Conservation (phyloP, 53 echinoderm and acorn worm genomes). For the Holothuria leucospilota region DNA sequence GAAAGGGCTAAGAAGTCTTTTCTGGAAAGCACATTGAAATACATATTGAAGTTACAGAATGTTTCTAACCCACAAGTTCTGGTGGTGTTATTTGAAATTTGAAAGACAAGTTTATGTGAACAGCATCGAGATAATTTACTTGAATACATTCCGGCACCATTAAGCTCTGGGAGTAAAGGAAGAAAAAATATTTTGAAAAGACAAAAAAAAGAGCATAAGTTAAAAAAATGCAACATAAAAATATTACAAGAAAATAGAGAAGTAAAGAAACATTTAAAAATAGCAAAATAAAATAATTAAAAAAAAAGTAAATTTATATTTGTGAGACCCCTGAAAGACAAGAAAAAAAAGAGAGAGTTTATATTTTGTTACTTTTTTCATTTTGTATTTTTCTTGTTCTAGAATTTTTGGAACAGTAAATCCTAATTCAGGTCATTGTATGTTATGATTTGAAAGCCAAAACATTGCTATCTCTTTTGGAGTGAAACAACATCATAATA, state of each 20-base stretch:
- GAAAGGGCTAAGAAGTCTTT: conserved; percentile 41
- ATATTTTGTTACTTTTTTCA: conserved; percentile 61
- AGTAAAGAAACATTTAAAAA: conserved; percentile 38
- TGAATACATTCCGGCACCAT: conserved; percentile 54
- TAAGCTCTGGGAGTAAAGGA: conserved; percentile 51
- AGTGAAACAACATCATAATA: background rate
- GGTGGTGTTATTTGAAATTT: background rate
- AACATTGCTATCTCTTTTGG: background rate
- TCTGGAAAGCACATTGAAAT: background rate
- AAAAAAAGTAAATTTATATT: conserved; percentile 51
- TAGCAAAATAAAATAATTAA: conserved; percentile 50
- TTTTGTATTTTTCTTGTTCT: conserved; percentile 44
- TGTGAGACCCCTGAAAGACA: conserved; percentile 42
- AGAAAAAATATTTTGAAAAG: conserved; percentile 15
- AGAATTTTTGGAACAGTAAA: conserved; percentile 28
- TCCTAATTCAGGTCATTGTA: background rate
- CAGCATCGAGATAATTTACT: conserved; percentile 56
- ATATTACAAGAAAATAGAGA: background rate
- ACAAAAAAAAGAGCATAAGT: conserved; percentile 37
- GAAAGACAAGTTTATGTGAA: conserved; percentile 37
- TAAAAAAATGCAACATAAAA: background rate
- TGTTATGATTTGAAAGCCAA: no score
- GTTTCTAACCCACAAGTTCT: background rate
- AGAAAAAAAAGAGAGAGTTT: conserved; percentile 36
- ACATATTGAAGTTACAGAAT: background rate